Evolutionary conservation across 2,888 invertebrate genomes (phyloP).

Genomic region (Buathra laborator): DNA sequence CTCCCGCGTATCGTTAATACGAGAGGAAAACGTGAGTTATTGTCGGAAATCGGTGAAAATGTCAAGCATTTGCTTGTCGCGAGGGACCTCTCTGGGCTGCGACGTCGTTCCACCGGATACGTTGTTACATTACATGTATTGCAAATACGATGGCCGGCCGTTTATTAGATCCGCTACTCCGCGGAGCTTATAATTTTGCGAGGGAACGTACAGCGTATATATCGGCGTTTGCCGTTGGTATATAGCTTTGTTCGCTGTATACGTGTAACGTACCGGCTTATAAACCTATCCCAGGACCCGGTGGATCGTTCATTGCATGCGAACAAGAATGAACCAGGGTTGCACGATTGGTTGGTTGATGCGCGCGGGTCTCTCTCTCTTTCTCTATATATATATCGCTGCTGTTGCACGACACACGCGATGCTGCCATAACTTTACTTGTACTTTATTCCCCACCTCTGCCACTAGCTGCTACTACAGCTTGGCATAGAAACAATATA

Average conservation of each 20-base stretch:
- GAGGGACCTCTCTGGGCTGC: conserved; percentile 5
- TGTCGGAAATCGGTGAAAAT: conserved; percentile 71
- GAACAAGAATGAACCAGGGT: conserved; percentile 59
- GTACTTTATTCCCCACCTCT: conserved; percentile 51
- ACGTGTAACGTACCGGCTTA: conserved; percentile 20
- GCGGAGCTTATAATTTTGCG: conserved; percentile 70
- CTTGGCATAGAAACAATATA: conserved; percentile 31
- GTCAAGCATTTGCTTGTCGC: conserved; percentile 66
- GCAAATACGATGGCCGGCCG: conserved; percentile 75
- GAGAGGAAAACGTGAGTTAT: conserved; percentile 45
- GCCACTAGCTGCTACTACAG: background rate
- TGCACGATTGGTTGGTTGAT: conserved; percentile 68
- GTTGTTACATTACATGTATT: conserved; percentile 80
- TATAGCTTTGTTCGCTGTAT: conserved; percentile 9
- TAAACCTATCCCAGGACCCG: conserved; percentile 29
- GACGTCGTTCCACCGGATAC: conserved; percentile 82
- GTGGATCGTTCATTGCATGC: conserved; percentile 63
- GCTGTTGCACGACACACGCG: conserved; percentile 69
- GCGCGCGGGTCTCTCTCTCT: conserved; percentile 21
- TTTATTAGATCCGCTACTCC: conserved; percentile 83
- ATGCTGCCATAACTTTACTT: conserved; percentile 71
- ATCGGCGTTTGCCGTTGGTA: conserved; percentile 24
- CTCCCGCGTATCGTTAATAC: conserved; percentile 25
- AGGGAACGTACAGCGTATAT: conserved; percentile 36
- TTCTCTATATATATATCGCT: conserved; percentile 21